Evolutionary conservation across 2,888 invertebrate species (phyloP), one percentile per base, ranked within the genome.

Genomic region (Cryptus viduatorius): DNA sequence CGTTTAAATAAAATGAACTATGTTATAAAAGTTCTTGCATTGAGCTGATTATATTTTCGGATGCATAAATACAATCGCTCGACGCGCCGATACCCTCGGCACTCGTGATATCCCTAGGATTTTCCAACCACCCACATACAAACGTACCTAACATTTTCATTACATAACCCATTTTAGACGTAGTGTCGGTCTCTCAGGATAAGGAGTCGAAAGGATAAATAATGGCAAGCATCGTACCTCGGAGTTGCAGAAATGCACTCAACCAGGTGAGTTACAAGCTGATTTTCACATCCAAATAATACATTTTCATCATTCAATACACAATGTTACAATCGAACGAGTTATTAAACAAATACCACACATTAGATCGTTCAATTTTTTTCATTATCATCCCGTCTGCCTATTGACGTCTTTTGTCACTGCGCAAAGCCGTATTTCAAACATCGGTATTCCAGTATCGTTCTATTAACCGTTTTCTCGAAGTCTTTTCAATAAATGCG

Each of bases 151-250:
- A 50, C 50, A 29, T 37, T 50, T 14, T 31, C 29, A 46, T 86
- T 85, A 83, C 84, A 86, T 84, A 84, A 84, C 73, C 59, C 50
- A 31, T 42, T 80, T 80, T 82, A 65, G 69, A 50, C 64, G 56
- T 79, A 86, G 79, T 67, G 78, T 78, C 53, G 73, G 69, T 80
- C 61, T 61, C 61, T 29, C 61, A 61, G 61, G 61, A 61, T 61
- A 61, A 29, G 31, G 61, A 31, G 29, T 61, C 61, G 31, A 31
- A 72, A 71, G 65, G 56, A 81, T 69, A 42, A 83, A 92, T 83
- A 87, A 93, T 93, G 93, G 93, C 92, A 79, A 91, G 89, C 29
- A 88, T 93, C 78, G 86, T 89, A 69, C 91, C 93, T 81, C 90
- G 91, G 65, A 88, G 89, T 53, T 92, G 92, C 86, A 89, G 90